phyloP scores from a whole-genome alignment of 2,113 vertebrate species.

The Dascyllus trimaculatus region DNA sequence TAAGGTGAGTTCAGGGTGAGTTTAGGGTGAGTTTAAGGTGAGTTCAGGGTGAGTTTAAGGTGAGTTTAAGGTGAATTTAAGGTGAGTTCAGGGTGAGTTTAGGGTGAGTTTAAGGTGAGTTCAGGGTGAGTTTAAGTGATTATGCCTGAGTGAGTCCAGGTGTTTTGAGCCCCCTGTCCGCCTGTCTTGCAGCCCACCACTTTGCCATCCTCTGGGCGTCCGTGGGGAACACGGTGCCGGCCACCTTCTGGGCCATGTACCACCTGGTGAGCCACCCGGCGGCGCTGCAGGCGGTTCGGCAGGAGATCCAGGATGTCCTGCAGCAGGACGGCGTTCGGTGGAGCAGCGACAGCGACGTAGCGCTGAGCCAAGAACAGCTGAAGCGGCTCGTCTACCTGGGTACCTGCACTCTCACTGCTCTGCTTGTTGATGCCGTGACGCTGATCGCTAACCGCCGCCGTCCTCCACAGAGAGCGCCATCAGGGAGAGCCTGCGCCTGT shows the following conservation, averaged over 20 bases:
- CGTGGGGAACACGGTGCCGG: conserved; percentile 91
- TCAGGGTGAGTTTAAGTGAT: no score
- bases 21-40: no score
- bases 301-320: conserved; percentile 90
- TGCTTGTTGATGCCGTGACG: neutral
- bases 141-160: no score
- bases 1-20: no score
- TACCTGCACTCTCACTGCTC: conserved; percentile 48
- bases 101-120: no score
- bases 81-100: no score
- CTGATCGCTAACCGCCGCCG: neutral
- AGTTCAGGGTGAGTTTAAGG: no score
- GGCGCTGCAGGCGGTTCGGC: conserved; percentile 85
- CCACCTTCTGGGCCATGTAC: conserved; percentile 93
- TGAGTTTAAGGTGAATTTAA: no score
- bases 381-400: conserved; percentile 91
- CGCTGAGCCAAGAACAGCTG: conserved; percentile 89
- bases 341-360: conserved; percentile 74
- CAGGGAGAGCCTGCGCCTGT: conserved; percentile 91
- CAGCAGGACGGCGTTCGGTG: conserved; percentile 79
- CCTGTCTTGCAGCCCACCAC: conserved; percentile 90
- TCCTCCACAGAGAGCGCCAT: conserved; percentile 89
- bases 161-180: neutral
- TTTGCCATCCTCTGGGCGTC: conserved; percentile 96
- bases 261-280: conserved; percentile 90